Evolutionary conservation across 1,140 invertebrate genomes (phyloP), one percentile per base, ranked within the genome.

Genomic region (Drosophila dunni): DNA sequence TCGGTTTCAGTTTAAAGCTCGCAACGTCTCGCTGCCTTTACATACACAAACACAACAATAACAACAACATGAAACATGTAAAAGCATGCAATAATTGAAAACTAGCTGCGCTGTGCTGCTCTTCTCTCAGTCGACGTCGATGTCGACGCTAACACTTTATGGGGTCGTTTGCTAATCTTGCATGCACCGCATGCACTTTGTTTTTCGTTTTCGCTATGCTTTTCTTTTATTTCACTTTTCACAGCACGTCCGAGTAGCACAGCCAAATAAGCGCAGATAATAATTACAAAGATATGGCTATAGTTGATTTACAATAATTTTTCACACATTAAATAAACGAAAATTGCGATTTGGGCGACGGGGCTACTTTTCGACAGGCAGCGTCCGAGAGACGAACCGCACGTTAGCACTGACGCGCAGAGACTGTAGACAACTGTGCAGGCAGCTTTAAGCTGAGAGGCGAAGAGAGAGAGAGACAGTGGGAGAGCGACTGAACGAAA

Each of bases 11-110:
- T 61, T 56, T n/a, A 66, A 29, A 29, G 63, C 79, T 84, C 81
- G 77, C 84, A 81, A 84, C 81, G 81, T 84, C 65, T 65, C 54
- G 61, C 17, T 75, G 61, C 45, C 53, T 75, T 75, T 75, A 61
- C 73, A 75, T 65, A 75, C 58, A 61, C 61, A 40, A 40, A 75
- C 44, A 20, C 40, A 11, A 51, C 45, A 65, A 44, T 20, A 66
- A 50, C 34, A 61, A 45, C 2, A 61, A 50, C 57, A 48, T 29
- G 20, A 44, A 45, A 34, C 58, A 57, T 34, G 69, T 48, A 34
- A 62, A n/a, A 17, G 74, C 61, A 63, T 79, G 71, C 70, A 82
- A 79, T 79, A 75, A 75, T 69, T 75, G 40, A 63, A 69, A 75
- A 69, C 72, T 75, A 69, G 66, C 65, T 56, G 17, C 44, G 38